A percentile compares a stretch with the other conserved stretches of the same genome.
These are phyloP conservation scores for Crax fasciolata DNA, from an alignment of 2,797 vertebrate species.

Conservation along the genomic window DNA sequence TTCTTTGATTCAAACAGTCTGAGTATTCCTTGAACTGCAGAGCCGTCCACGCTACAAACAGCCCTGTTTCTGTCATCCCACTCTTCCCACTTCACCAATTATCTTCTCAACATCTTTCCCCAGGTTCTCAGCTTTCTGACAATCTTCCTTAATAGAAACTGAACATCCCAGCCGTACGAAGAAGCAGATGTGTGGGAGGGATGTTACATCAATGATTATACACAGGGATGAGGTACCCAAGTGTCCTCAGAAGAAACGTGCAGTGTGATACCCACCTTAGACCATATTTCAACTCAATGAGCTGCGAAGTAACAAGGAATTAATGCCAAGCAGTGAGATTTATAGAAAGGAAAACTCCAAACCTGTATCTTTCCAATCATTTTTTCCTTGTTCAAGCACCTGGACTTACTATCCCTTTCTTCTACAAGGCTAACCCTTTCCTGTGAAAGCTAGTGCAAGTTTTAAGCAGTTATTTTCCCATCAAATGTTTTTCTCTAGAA, in stretches of 20 bases:
- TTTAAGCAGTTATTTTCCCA: not conserved
- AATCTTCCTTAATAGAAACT: not conserved
- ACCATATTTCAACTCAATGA: not conserved
- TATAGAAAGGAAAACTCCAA: not conserved
- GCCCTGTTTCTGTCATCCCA: not conserved
- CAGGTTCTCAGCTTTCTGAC: not conserved
- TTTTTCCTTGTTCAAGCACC: not conserved
- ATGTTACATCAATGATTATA: not conserved
- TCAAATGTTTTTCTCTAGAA: not conserved
- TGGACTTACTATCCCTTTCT: not conserved
- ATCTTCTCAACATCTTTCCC: slow-evolving; percentile 3
- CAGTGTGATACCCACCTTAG: not conserved
- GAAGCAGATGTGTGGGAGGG: not conserved
- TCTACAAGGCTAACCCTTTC: not conserved
- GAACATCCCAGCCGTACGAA: not conserved
- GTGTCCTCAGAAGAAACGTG: not conserved
- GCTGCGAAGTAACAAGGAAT: not conserved
- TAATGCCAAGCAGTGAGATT: not conserved
- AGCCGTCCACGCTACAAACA: not conserved
- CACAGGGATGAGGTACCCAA: not conserved
- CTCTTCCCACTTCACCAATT: not conserved
- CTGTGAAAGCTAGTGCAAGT: not conserved
- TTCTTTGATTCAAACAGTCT: not conserved
- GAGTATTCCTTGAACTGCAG: not conserved
- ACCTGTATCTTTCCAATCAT: fast-evolving